Evolutionary conservation across 2,888 invertebrate genomes (phyloP), one percentile per base, ranked within the genome.

Genomic region (Taphrorychus bicolor): DNA sequence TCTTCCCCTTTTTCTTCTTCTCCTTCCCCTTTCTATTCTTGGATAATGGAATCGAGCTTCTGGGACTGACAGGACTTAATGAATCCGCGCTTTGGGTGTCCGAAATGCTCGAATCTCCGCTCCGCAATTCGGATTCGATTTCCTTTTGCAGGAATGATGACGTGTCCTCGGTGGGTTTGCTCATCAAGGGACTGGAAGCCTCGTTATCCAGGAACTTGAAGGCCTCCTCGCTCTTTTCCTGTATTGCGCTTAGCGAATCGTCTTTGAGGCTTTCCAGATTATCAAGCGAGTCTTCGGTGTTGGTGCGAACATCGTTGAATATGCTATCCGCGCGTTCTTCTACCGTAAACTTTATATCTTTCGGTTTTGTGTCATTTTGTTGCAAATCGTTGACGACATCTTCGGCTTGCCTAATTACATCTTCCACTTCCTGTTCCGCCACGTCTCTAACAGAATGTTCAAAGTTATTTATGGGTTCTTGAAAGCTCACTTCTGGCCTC

Each of bases 181-280:
- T 32, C 32, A 14, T 14, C 14, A 66, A 54, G 3, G 76, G 75
- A 62, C 75, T 76, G 1, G 76, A 74, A 1, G 76, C 75, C 73
- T 83, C 82, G 48, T 81, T 79, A 71, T 83, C 82, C 62, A 82
- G 75, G 71, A 82, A 82, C 69, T 73, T 78, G 71, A 82, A 82
- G 2, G 81, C 82, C 70, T 82, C 82, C 59, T 81, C 82, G 59
- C 80, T 81, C 66, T 77, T 81, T 60, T 80, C 77, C 72, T 79
- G 80, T 16, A 78, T 76, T 24, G 75, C 74, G n/a, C 76, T 74
- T 48, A 78, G 74, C 3, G 78, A 77, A 71, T 80, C 80, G 66
- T 83, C 82, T 41, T 79, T 78, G 18, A 80, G 75, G 69, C 78
- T 78, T 40, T 79, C 79, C 48, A 79, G 73, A 65, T 78, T 78